A percentile compares a stretch with the other conserved stretches of the same genome.
These are phyloP conservation scores for Phortica variegata DNA, from an alignment of 1,140 invertebrate genomes.

Conservation along the genomic window DNA sequence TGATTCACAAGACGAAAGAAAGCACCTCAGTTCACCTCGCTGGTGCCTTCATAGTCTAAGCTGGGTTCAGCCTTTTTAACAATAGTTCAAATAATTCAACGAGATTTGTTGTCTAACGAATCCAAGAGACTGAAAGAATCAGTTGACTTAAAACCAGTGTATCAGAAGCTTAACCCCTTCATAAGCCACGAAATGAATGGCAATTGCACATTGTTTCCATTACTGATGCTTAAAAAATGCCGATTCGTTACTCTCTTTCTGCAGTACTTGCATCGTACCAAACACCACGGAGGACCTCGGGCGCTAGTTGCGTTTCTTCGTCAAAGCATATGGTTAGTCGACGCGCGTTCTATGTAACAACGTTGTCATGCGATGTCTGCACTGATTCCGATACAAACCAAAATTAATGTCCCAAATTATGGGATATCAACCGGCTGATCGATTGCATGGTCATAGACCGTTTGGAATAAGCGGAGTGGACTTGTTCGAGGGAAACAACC, in stretches of 20 bases:
- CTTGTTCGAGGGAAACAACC: conserved; percentile 9
- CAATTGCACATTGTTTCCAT: neutral
- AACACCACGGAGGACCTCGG: conserved; percentile 8
- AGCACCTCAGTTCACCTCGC: neutral
- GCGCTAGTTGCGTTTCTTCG: conserved; percentile 2
- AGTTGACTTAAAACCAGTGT: too few relatives aligned
- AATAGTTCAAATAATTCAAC: neutral
- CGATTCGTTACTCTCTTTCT: neutral
- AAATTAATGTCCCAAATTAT: conserved; percentile 2
- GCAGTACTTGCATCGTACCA: conserved; percentile 1
- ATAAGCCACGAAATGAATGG: neutral
- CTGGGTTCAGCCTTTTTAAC: neutral
- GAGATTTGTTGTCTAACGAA: neutral
- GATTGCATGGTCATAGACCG: neutral
- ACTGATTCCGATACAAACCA: conserved; percentile 7
- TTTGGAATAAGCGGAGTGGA: conserved; percentile 12
- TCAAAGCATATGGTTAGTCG: conserved; percentile 10
- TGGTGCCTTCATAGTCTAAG: neutral
- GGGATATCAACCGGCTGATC: conserved; percentile 7
- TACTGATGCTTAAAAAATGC: conserved; percentile 5
- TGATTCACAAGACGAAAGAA: neutral
- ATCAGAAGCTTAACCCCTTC: conserved; percentile 3
- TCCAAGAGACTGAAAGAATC: neutral
- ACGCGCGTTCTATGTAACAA: neutral
- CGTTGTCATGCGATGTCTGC: conserved; percentile 3